These are phyloP conservation scores for Rhinolophus sinicus DNA, from an alignment of 2,113 vertebrate genomes.

Conservation along the genomic window DNA sequence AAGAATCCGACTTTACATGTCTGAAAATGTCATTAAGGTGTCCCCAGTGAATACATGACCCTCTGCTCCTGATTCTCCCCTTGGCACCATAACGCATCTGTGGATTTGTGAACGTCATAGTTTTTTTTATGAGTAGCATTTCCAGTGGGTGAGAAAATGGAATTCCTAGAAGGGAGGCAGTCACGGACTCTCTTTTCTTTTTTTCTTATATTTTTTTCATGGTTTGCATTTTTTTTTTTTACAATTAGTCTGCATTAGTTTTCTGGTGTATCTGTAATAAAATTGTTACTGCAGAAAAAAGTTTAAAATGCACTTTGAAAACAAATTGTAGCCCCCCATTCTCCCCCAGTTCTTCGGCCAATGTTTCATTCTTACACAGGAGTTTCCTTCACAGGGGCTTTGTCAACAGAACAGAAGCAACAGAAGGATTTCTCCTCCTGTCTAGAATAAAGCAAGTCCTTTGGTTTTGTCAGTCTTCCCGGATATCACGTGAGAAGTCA, in stretches of 20 bases:
- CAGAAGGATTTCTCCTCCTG: background rate
- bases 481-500: background rate
- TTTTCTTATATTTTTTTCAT: background rate
- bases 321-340: background rate
- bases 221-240: conserved; percentile 21
- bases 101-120: background rate
- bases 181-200: background rate
- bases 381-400: background rate
- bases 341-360: background rate
- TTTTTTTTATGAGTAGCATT: background rate
- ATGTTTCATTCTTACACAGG: background rate
- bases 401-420: background rate
- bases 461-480: background rate
- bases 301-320: background rate
- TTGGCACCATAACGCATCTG: background rate
- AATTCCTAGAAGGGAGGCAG: background rate
- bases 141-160: background rate
- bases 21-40: background rate
- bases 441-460: background rate
- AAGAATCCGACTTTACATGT: background rate
- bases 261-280: background rate
- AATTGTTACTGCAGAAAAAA: background rate
- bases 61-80: background rate
- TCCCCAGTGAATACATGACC: background rate
- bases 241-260: background rate